Evolutionary conservation across 2,113 vertebrate species (phyloP).

Genomic region (Sarotherodon lohbergeri): DNA sequence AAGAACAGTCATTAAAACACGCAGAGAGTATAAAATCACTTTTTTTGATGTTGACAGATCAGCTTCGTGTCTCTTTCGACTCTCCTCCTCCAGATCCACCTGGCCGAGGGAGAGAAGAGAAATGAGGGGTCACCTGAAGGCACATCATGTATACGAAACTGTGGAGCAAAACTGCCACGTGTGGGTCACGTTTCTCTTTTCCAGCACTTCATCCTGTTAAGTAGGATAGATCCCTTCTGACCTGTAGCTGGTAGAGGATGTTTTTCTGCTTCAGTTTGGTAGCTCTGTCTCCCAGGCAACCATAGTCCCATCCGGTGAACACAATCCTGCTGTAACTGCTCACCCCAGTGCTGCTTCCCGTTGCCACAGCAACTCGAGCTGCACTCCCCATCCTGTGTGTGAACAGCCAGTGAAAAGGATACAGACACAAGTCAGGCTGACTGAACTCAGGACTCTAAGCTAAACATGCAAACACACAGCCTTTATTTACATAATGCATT

Average conservation of each 20-base stretch:
- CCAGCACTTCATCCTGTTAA: neutral
- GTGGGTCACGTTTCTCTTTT: neutral
- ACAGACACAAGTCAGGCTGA: neutral
- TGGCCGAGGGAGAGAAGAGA: conserved; percentile 29
- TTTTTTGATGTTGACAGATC: conserved; percentile 64
- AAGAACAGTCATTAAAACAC: conserved; percentile 63
- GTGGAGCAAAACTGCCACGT: neutral
- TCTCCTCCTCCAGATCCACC: conserved; percentile 85
- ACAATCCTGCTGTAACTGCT: conserved; percentile 79
- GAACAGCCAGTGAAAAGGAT: neutral
- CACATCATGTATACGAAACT: neutral
- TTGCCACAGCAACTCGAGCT: conserved; percentile 74
- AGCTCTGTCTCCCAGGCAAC: conserved; percentile 67
- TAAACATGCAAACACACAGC: neutral
- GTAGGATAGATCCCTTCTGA: conserved; percentile 39
- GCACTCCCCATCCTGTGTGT: conserved; percentile 73
- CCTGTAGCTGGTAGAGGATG: conserved; percentile 79
- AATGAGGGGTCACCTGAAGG: neutral
- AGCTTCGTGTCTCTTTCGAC: conserved; percentile 50
- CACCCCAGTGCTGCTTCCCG: conserved; percentile 60
- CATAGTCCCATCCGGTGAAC: conserved; percentile 83
- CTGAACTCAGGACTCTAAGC: neutral
- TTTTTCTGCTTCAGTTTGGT: conserved; percentile 76
- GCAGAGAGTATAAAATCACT: conserved; percentile 57
- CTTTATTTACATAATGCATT: neutral